These are phyloP conservation scores for cat (Felis catus) DNA, from an alignment of 2,113 vertebrate genomes.

Conservation along the genomic window F.catus_Fca126_mat1.0 CM031419.1:42382501-42383000, in stretches of 20 bases:
- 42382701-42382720: background rate
- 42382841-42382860: background rate
- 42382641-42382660: background rate
- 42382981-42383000: background rate
- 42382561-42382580: background rate
- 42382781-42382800: background rate
- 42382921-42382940: constrained; percentile 14
- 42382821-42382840: background rate
- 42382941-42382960: constrained; percentile 54
- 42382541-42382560: background rate
- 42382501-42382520: background rate
- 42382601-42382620: background rate
- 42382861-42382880: background rate
- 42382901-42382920: constrained; percentile 23
- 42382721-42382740: background rate
- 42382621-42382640: background rate
- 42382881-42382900: constrained; percentile 35
- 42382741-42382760: background rate
- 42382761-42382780: background rate
- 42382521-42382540: background rate
- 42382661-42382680: background rate
- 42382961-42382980: background rate
- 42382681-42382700: background rate
- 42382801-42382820: background rate
- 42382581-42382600: background rate